A percentile compares a stretch with the other conserved stretches of the same genome.
Evolutionary conservation across 2,113 vertebrate species (phyloP).

Genomic region (Hyperoodon ampullatus): DNA sequence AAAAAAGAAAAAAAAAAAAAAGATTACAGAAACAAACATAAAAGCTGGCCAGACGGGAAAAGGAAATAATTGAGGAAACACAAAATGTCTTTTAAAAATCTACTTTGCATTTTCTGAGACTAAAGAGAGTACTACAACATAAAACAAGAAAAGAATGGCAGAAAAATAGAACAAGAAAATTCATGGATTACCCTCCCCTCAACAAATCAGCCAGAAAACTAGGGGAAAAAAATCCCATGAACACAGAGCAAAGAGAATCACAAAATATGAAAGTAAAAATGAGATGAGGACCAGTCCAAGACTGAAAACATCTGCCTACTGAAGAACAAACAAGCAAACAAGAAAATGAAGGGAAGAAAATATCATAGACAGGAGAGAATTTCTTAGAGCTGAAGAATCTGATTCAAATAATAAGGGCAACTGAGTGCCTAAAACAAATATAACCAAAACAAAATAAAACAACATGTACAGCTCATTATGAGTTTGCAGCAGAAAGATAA

Average conservation of each 20-base stretch:
- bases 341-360: background rate
- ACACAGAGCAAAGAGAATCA: background rate
- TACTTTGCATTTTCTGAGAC: background rate
- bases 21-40: constrained; percentile 7
- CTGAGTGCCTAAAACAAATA: background rate
- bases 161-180: background rate
- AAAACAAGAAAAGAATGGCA: background rate
- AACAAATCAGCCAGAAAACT: background rate
- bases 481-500: background rate
- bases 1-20: constrained; percentile 50
- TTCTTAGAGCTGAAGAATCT: background rate
- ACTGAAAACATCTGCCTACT: background rate
- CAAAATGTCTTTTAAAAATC: background rate
- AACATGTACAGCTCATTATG: background rate
- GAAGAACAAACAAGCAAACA: background rate
- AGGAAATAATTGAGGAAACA: background rate
- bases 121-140: background rate
- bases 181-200: background rate
- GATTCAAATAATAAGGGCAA: background rate
- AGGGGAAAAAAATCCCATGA: background rate
- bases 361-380: background rate
- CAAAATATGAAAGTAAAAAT: constrained; percentile 27
- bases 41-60: background rate
- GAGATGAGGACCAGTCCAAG: background rate
- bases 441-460: constrained; percentile 12